Evolutionary conservation across 2,888 invertebrate species (phyloP), one percentile per base, ranked within the genome.

Genomic region (Pelosia muscerda): DNA sequence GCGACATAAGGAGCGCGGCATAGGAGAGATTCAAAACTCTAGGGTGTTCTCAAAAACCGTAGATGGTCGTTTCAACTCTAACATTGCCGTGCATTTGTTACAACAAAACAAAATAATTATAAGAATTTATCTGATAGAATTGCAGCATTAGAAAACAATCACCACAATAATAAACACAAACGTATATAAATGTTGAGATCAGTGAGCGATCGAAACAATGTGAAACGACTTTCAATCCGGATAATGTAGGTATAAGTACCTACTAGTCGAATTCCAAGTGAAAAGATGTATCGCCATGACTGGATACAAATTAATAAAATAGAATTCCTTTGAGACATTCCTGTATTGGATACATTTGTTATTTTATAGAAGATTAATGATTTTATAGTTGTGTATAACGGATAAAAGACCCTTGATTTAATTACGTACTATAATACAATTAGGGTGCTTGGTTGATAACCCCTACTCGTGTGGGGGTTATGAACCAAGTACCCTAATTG

Each of bases 311-410:
- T 19, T 3, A 23, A 59, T 34, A 59, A 23, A 28, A 6, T 9
- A 59, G 38, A 59, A 59, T 55, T 38, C 38, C 22, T 58, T 26
- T 28, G 57, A 28, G 28, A 2, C 4, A 38, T 59, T 59, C 15
- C 8, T 15, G 13, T 55, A 55, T 55, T 55, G 54, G 15, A 55
- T 23, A 31, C 28, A 57, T 31, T 4, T 31, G 57, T 31, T 23
- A 9, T 57, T 26, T n/a, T 31, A n/a, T 9, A 28, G 25, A 57
- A 28, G 8, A 57, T 26, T 19, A 15, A 13, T 0, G 25, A 25
- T 15, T 23, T 23, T 55, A 1, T 13, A 0, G 1, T 55, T 19
- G 42, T 11, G 11, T 15, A 38, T 15, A 34, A 13, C 8, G 34
- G 8, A 38, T 38, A 5, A 38, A 3, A 38, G 15, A 15, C 0